phyloP scores from a whole-genome alignment of 1,140 invertebrate species.

The Drosophila saltans region DNA sequence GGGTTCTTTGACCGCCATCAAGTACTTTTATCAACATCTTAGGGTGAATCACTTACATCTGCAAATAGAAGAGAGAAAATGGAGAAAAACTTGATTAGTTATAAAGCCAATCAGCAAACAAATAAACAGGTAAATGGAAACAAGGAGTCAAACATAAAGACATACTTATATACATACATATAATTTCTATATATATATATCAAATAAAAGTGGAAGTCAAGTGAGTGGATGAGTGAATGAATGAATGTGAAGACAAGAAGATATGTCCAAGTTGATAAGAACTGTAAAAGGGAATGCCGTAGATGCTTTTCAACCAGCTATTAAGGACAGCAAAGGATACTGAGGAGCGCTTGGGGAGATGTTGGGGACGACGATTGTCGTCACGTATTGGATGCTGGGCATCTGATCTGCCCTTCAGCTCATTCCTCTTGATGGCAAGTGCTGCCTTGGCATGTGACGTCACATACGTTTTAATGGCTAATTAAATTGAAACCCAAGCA shows the following conservation, averaged over 20 bases:
- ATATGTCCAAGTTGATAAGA: conserved; percentile 23
- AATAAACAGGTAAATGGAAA: conserved; percentile 26
- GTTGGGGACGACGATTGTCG: conserved; percentile 35
- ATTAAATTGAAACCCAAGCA: conserved; percentile 72
- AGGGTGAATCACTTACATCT: conserved; percentile 68
- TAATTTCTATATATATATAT: conserved; percentile 28
- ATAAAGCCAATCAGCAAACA: conserved; percentile 62
- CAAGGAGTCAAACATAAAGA: conserved; percentile 13
- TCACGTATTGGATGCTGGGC: conserved; percentile 64
- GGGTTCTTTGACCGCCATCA: not conserved
- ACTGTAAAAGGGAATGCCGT: conserved; percentile 30
- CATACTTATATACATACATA: not conserved
- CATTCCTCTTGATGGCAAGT: conserved; percentile 8
- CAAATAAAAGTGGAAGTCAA: conserved; percentile 57
- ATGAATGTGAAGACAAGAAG: conserved; percentile 12
- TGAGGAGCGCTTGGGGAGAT: not conserved
- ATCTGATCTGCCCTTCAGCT: not conserved
- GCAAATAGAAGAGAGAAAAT: conserved; percentile 64
- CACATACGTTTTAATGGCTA: conserved; percentile 77
- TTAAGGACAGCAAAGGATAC: not conserved
- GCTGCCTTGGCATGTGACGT: conserved; percentile 70
- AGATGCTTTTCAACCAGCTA: conserved; percentile 14
- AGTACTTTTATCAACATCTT: not conserved
- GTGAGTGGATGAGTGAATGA: conserved; percentile 33
- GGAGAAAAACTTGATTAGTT: conserved; percentile 74